Conservation (phyloP, 1,140 invertebrate species). For the Cherax destructor region DNA sequence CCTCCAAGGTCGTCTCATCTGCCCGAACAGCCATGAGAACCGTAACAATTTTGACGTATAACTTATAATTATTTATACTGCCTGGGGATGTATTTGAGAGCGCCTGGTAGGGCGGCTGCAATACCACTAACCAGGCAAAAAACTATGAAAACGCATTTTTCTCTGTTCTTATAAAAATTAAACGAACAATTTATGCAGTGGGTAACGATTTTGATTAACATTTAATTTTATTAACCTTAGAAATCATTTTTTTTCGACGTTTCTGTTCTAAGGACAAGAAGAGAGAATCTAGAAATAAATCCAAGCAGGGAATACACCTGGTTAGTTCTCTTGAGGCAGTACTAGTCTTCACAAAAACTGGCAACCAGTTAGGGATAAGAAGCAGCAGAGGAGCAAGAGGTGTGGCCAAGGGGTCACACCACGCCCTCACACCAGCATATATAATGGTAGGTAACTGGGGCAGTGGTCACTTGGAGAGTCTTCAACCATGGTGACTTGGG, state of each 20-base stretch:
- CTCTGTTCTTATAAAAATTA: too few relatives aligned
- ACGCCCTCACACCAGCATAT: background rate
- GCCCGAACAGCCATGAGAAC: background rate
- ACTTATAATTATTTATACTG: background rate
- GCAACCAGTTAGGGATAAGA: background rate
- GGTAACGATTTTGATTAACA: too few relatives aligned
- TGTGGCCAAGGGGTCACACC: background rate
- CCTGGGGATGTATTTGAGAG: too few relatives aligned
- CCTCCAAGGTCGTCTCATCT: background rate
- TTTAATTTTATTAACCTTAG: too few relatives aligned
- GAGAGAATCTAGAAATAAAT: background rate
- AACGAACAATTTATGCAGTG: too few relatives aligned
- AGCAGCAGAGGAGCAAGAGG: background rate
- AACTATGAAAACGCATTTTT: too few relatives aligned
- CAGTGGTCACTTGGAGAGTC: background rate
- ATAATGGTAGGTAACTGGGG: background rate
- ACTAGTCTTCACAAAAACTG: background rate
- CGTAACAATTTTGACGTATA: background rate
- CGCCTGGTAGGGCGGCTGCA: too few relatives aligned
- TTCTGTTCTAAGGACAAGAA: too few relatives aligned
- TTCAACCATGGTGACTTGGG: background rate
- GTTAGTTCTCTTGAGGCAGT: background rate
- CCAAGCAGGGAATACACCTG: background rate
- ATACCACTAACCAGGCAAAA: too few relatives aligned
- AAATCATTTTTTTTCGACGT: too few relatives aligned